Conservation (phyloP, 2,888 invertebrate genomes). For the Belgica antarctica region DNA sequence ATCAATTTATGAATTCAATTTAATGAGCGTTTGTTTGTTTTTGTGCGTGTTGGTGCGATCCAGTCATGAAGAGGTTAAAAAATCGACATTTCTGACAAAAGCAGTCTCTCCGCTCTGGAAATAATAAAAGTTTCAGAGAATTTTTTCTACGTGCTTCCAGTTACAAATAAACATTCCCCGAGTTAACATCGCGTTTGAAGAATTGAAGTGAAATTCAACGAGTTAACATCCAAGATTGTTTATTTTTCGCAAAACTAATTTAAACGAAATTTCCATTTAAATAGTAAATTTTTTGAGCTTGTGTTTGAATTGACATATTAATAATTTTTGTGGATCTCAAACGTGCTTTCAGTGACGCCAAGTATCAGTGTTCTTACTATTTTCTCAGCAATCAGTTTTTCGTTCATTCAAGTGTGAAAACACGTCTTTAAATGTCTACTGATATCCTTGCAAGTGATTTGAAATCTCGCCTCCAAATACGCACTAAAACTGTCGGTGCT, state of each 20-base stretch:
- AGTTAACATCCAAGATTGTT: constrained; percentile 20
- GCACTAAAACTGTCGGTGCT: constrained; percentile 78
- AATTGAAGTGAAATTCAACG: neutral
- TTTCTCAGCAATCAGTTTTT: constrained; percentile 29
- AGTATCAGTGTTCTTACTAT: neutral
- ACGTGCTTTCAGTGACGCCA: neutral
- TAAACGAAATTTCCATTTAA: neutral
- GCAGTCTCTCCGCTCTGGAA: constrained; percentile 30
- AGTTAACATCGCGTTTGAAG: constrained; percentile 26
- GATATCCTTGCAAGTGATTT: constrained; percentile 78
- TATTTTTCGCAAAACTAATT: neutral
- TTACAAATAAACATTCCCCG: constrained; percentile 42
- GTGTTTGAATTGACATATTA: constrained; percentile 4
- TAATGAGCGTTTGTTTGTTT: too few relatives aligned
- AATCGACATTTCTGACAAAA: neutral
- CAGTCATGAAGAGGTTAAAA: neutral
- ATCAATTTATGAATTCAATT: too few relatives aligned
- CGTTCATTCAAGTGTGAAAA: neutral
- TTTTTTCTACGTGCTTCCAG: constrained; percentile 37
- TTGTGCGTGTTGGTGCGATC: neutral
- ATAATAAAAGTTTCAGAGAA: constrained; percentile 15
- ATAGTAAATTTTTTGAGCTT: neutral
- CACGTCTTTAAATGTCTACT: constrained; percentile 61
- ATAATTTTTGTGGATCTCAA: neutral
- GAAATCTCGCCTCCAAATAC: constrained; percentile 69